Percentiles rank a stretch among this genome's conserved stretches.
Evolutionary conservation across 2,113 vertebrate genomes (phyloP).

Genomic region (Chaenocephalus aceratus): DNA sequence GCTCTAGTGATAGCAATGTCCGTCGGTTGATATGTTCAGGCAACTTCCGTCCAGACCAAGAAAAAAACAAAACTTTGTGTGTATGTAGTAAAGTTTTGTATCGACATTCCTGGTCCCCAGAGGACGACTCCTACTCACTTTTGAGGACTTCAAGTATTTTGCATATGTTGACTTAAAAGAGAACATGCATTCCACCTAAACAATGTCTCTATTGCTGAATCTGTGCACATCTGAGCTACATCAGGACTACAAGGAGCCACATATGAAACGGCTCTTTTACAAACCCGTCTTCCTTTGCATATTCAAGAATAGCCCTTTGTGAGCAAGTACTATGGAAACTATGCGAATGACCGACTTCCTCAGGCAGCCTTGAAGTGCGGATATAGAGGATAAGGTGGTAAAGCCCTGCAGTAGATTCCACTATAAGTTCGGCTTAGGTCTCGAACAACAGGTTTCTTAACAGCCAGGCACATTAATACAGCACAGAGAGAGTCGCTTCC

Average conservation of each 20-base stretch:
- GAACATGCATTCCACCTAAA: neutral
- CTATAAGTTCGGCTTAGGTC: slow-evolving; percentile 20
- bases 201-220: slow-evolving; percentile 26
- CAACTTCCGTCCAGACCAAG: neutral
- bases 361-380: slow-evolving; percentile 20
- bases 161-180: neutral
- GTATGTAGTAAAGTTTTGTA: neutral
- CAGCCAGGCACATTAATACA: slow-evolving; percentile 37
- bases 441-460: slow-evolving; percentile 47
- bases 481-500: slow-evolving; percentile 18
- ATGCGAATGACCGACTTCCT: slow-evolving; percentile 50
- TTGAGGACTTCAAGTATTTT: neutral
- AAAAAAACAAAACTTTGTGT: no score
- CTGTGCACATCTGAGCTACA: slow-evolving; percentile 42
- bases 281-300: slow-evolving; percentile 49
- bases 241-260: slow-evolving; percentile 43
- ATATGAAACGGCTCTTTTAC: slow-evolving; percentile 35
- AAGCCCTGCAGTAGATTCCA: slow-evolving; percentile 28
- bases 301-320: slow-evolving; percentile 70
- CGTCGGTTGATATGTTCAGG: neutral
- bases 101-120: neutral
- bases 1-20: neutral
- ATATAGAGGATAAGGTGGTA: neutral
- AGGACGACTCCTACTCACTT: neutral
- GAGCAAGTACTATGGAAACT: slow-evolving; percentile 52